Base-by-base conservation (phyloP, 2,888 invertebrate genomes). In the Stenichneumon culpator region DNA sequence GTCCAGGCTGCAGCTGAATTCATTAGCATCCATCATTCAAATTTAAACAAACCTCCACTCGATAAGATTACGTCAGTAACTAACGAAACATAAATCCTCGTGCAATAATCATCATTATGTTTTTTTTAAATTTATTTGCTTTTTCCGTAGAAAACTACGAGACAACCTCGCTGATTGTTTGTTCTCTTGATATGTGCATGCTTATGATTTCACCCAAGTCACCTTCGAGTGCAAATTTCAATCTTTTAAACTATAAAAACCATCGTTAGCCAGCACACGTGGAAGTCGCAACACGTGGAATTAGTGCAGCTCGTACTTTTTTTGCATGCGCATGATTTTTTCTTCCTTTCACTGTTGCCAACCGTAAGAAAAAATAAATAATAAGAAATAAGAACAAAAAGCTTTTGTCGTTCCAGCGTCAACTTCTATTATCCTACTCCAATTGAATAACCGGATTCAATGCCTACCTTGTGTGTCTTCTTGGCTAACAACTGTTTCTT, bases 1-100 rank as follows among this genome's bases (percentile, higher is more conserved):
- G 74, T 82, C 84, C 81, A 87, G 79, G 82, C 82, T 85, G 87
- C 83, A 83, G 72, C 81, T 63, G 67, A 70, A 81, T 50, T 67
- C 77, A 50, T 72, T 70, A 22, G 36, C 70, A 57, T 44, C 36
- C 68, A 22, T 67, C 52, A 79, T 63, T 70, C 39, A 54, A 79
- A 70, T 74, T 75, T 50, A 22, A 69, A 44, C 44, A 65, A 77
- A 36, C 19, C 14, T 79, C 9, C 36, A 25, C 11, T 2, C 16
- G 14, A 4, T 70, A n/a, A 54, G 19, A 54, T n/a, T 54, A 47
- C 14, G 22, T 72, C 22, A 72, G 22, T 57, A n/a, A 32, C 50
- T 25, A 25, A 14, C 22, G 25, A 39, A 39, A 39, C 11, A 11
- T 0, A 11, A 39, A 39, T 39, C 39, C 39, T 39, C 39, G 39